Base-by-base conservation (phyloP, 2,113 vertebrate species). In the Leiothrix lutea region DNA sequence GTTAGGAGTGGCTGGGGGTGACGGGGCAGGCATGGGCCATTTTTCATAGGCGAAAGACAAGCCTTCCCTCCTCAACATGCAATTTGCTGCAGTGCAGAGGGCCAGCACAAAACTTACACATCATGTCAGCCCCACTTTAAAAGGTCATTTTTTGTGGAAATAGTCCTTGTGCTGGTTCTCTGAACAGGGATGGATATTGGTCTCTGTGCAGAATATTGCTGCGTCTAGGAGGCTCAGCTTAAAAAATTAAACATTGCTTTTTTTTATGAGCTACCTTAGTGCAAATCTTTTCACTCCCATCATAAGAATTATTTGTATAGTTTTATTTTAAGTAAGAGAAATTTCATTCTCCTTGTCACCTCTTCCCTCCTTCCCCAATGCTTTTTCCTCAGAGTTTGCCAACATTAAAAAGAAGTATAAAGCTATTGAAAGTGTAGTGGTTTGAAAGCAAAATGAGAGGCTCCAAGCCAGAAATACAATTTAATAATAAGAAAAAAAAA, bases 111-210 rank as follows among this genome's bases (percentile, higher is more conserved):
- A 78, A 75, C 86, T 75, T 91, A 56, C 45, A 65, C n/a, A 53
- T 79, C 84, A 47, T 48, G 84, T 79, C 77, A 65, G 69, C 28
- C 36, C 61, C 33, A 33, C 64, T 89, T 85, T 82, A 79, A 81
- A 81, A 89, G 86, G 77, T 79, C 73, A 57, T 92, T 96, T 92
- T 19, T 92, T 67, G 65, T 79, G 53, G 80, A 96, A 92, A 82
- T 81, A 64, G 70, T 67, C 66, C 65, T 89, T 61, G 57, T 75
- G 61, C 47, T 85, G 29, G 57, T 64, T 87, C 73, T 92, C 53
- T 84, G 69, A 80, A 33, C 36, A 67, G 72, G 60, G 44, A 47
- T 66, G 86, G 51, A 51, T 86, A 84, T 86, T 84, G 61, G 57
- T 45, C 62, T 89, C 13, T 3, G 33, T 38, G 84, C 28, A 89